Evolutionary conservation across 2,113 vertebrate genomes (phyloP).

Genomic region (Microtus ochrogaster): DNA sequence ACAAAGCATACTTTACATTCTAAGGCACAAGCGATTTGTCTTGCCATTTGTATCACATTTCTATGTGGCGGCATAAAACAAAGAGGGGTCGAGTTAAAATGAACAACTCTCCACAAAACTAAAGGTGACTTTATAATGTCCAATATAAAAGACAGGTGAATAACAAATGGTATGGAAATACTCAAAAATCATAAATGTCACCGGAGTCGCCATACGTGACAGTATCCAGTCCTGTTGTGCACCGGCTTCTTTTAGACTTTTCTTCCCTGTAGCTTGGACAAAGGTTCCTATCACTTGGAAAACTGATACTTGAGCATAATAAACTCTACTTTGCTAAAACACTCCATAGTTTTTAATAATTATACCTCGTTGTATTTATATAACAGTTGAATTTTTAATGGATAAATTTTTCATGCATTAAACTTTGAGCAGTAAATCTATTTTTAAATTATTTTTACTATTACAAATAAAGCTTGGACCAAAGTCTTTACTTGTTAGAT

Average conservation of each 20-base stretch:
- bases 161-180: not conserved
- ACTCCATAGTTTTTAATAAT: constrained; percentile 20
- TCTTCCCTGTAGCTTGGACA: not conserved
- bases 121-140: constrained; percentile 39
- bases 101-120: not conserved
- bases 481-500: constrained; percentile 8
- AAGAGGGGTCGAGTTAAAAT: constrained; percentile 10
- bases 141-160: not conserved
- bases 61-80: not conserved
- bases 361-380: not conserved
- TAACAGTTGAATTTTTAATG: not conserved
- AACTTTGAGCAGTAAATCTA: not conserved
- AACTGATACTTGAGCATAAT: not conserved
- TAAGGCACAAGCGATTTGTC: not conserved
- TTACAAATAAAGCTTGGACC: constrained; percentile 4
- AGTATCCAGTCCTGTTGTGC: not conserved
- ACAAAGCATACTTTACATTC: not conserved
- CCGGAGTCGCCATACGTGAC: not conserved
- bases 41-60: not conserved
- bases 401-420: constrained; percentile 3
- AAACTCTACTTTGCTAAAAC: not conserved
- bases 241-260: not conserved
- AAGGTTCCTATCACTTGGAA: not conserved
- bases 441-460: not conserved
- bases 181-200: not conserved